Conservation (phyloP, 1,140 invertebrate genomes). For the Metaphire vulgaris region DNA sequence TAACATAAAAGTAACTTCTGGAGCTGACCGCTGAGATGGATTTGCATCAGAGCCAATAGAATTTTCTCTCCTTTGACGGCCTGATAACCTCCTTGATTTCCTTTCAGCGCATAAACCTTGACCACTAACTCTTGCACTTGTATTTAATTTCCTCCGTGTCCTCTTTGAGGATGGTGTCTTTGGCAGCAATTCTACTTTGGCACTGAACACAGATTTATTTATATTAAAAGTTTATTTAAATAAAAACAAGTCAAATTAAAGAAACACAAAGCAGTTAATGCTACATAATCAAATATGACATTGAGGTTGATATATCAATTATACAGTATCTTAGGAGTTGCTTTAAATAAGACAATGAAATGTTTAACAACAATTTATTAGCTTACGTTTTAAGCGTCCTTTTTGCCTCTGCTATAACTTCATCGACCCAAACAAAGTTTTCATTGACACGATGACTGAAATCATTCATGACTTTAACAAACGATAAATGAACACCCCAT, state of each 20-base stretch:
- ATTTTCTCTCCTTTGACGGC: background rate
- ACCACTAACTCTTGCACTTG: background rate
- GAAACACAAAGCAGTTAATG: background rate
- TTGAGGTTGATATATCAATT: background rate
- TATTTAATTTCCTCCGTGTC: background rate
- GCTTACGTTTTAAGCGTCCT: background rate
- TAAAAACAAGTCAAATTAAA: too few species aligned
- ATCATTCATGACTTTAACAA: background rate
- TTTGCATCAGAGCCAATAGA: background rate
- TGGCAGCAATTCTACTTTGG: background rate
- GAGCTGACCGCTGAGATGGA: background rate
- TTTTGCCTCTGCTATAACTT: background rate
- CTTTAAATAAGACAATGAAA: background rate
- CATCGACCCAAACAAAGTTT: background rate
- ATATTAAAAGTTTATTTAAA: too few species aligned
- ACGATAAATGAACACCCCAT: background rate
- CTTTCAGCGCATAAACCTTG: background rate
- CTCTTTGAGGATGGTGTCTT: background rate
- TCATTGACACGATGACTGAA: background rate
- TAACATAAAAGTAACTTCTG: background rate
- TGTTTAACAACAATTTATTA: too few species aligned
- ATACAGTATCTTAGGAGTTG: background rate
- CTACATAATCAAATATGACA: background rate
- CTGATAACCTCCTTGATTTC: background rate
- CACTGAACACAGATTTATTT: too few species aligned